Percentiles rank a stretch among this genome's conserved stretches.
Evolutionary conservation across 1,140 invertebrate genomes (phyloP).

Genomic region (Cydia fagiglandana): DNA sequence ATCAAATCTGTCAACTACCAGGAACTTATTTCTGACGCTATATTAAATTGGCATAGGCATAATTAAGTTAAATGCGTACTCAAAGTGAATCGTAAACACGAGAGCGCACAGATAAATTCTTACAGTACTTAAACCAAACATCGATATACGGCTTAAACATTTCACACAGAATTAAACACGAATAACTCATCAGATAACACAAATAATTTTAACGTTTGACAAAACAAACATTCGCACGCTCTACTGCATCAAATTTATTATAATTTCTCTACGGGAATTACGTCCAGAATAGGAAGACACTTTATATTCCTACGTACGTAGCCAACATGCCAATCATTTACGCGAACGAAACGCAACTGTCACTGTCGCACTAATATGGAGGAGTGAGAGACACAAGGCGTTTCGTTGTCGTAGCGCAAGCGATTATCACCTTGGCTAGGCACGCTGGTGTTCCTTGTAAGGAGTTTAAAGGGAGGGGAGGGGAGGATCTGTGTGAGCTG

Average conservation of each 20-base stretch:
- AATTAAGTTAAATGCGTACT: not conserved
- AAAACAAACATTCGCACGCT: conserved; percentile 31
- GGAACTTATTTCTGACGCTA: not conserved
- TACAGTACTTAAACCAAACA: conserved; percentile 14
- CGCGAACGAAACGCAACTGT: too few relatives aligned
- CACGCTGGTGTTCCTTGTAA: not conserved
- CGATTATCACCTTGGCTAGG: not conserved
- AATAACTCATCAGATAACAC: conserved; percentile 30
- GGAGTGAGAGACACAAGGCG: too few relatives aligned
- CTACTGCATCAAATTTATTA: conserved; percentile 32
- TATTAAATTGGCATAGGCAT: not conserved
- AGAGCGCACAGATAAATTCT: not conserved
- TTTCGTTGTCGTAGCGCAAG: too few relatives aligned
- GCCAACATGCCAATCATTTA: not conserved
- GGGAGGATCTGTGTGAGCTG: conserved; percentile 29
- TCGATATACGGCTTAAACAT: conserved; percentile 27
- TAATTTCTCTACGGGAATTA: conserved; percentile 24
- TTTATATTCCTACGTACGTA: not conserved
- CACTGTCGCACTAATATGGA: too few relatives aligned
- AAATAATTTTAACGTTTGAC: conserved; percentile 32
- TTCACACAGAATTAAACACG: conserved; percentile 29
- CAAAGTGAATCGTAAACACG: not conserved
- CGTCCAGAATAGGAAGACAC: conserved; percentile 12
- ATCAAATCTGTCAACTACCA: not conserved
- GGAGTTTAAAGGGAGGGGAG: conserved; percentile 14